Evolutionary conservation across 2,797 vertebrate genomes (phyloP).

Genomic region (Lithobates sylvaticus): DNA sequence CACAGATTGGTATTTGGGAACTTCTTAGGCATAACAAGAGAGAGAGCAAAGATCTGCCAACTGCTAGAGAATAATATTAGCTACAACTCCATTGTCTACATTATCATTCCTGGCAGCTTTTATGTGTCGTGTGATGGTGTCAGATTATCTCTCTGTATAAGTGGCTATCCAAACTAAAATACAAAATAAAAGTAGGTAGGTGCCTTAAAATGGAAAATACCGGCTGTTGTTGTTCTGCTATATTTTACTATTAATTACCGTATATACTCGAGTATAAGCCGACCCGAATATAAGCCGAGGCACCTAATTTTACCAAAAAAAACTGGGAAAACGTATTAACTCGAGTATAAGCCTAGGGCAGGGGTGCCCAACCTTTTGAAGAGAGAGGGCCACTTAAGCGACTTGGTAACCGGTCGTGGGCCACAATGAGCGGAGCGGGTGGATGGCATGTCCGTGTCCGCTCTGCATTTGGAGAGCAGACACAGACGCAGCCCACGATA

Average conservation of each 20-base stretch:
- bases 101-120: constrained; percentile 65
- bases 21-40: constrained; percentile 68
- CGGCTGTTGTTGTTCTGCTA: not conserved
- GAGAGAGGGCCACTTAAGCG: too few species aligned
- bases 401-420: too few species aligned
- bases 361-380: too few species aligned
- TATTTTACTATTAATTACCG: not conserved
- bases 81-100: constrained; percentile 72
- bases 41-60: constrained; percentile 69
- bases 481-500: too few species aligned
- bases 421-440: too few species aligned
- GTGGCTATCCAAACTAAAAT: not conserved
- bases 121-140: not conserved
- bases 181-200: not conserved
- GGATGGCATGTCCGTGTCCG: too few species aligned
- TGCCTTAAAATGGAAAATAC: not conserved
- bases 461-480: too few species aligned
- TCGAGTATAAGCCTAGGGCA: too few species aligned
- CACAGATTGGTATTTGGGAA: constrained; percentile 69
- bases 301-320: too few species aligned
- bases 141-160: not conserved
- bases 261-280: too few species aligned
- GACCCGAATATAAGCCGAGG: too few species aligned
- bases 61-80: constrained; percentile 69
- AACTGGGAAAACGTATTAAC: too few species aligned